phyloP scores from a whole-genome alignment of 2,113 vertebrate species.

The Vulpes vulpes region DNA sequence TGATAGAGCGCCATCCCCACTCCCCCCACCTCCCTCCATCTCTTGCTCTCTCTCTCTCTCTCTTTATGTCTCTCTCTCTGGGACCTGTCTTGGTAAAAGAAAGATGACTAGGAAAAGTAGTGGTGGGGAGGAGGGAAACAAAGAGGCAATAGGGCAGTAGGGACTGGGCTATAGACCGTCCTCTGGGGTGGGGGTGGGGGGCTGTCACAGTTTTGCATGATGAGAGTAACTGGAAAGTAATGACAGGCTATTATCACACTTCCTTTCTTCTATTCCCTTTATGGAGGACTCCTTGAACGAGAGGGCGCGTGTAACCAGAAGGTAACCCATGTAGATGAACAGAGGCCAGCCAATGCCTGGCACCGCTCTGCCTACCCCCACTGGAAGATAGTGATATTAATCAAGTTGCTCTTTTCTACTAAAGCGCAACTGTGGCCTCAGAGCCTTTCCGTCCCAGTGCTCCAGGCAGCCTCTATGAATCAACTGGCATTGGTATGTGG shows the following conservation, averaged over 20 bases:
- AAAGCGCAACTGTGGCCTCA: neutral
- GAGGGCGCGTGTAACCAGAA: neutral
- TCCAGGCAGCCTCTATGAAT: neutral
- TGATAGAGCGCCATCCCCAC: neutral
- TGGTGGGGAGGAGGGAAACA: too few relatives aligned
- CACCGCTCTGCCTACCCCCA: neutral
- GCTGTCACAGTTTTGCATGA: neutral
- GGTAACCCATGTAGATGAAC: neutral
- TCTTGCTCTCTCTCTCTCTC: too few relatives aligned
- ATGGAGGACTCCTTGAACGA: neutral
- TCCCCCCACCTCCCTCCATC: neutral
- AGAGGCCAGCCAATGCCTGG: neutral
- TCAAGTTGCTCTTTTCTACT: neutral
- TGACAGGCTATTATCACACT: neutral
- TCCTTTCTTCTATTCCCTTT: neutral
- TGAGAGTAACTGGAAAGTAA: neutral
- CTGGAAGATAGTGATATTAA: neutral
- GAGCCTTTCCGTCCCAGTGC: neutral
- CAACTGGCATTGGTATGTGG: neutral
- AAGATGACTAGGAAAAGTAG: neutral
- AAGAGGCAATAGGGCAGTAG: neutral
- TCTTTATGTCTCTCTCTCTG: neutral
- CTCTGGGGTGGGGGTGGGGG: neutral
- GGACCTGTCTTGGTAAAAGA: neutral
- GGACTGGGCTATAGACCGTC: too few relatives aligned